phyloP scores from a whole-genome alignment of 2,113 vertebrate genomes.

The Lutjanus erythropterus region DNA sequence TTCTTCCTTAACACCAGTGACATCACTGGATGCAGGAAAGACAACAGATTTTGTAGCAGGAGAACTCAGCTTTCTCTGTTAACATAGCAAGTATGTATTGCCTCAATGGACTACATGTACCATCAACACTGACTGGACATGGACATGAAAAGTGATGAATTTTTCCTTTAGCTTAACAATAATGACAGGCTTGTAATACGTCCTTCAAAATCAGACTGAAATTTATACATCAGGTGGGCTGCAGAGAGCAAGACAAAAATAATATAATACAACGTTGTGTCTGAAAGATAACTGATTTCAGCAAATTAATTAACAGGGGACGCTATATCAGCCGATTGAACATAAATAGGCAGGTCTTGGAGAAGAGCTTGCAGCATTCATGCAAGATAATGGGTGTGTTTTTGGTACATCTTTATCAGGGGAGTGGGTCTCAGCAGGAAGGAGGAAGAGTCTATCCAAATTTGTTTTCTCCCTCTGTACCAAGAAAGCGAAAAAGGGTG shows the following conservation, averaged over 20 bases:
- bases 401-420: conserved; percentile 27
- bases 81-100: too few species aligned
- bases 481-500: conserved; percentile 30
- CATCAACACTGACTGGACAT: too few species aligned
- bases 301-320: neutral
- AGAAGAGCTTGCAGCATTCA: conserved; percentile 40
- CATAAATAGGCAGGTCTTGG: conserved; percentile 37
- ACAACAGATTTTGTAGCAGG: too few species aligned
- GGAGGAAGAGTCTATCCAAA: conserved; percentile 42
- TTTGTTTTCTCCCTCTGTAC: conserved; percentile 45
- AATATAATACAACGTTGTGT: conserved; percentile 25
- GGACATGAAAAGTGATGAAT: too few species aligned
- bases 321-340: neutral
- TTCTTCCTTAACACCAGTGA: too few species aligned
- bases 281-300: conserved; percentile 1
- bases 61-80: too few species aligned
- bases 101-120: too few species aligned
- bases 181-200: conserved; percentile 9
- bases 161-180: conserved; percentile 9
- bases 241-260: neutral
- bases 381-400: conserved; percentile 26
- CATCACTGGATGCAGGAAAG: too few species aligned
- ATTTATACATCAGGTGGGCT: conserved; percentile 15
- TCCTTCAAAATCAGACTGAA: conserved; percentile 22
- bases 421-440: neutral